Evolutionary conservation across 2,888 invertebrate species (phyloP).

Genomic region (Lycia hirtaria): DNA sequence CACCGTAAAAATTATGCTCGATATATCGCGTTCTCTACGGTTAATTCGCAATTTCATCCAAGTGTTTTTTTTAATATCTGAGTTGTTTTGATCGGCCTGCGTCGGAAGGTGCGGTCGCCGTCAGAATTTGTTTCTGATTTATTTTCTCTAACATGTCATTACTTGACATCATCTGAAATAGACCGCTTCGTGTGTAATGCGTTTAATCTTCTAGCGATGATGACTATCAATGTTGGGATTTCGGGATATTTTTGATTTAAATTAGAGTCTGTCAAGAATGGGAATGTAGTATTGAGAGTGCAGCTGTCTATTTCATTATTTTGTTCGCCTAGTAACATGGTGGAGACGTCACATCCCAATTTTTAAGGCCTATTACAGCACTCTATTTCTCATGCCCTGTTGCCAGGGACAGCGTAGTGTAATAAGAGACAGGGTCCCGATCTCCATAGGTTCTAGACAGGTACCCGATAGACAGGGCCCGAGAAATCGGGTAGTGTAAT

Average conservation of each 20-base stretch:
- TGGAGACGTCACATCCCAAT: too few relatives aligned
- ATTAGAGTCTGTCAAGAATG: background rate
- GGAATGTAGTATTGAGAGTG: too few relatives aligned
- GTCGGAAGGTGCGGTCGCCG: constrained; percentile 3
- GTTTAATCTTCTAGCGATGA: constrained; percentile 40
- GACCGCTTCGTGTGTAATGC: constrained; percentile 41
- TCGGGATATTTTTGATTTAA: background rate
- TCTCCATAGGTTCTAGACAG: too few relatives aligned
- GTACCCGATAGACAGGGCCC: too few relatives aligned
- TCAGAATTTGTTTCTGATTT: constrained; percentile 40
- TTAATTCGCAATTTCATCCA: constrained; percentile 25
- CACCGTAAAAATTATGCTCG: constrained; percentile 29
- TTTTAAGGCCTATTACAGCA: too few relatives aligned
- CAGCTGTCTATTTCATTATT: too few relatives aligned
- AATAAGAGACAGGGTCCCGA: too few relatives aligned
- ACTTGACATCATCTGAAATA: constrained; percentile 47
- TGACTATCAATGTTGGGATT: constrained; percentile 21
- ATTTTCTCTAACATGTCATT: constrained; percentile 52
- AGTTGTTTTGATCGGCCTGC: constrained; percentile 21
- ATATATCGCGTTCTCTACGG: constrained; percentile 17
- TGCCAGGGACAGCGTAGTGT: too few relatives aligned
- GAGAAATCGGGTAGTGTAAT: too few relatives aligned
- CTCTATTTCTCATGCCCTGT: too few relatives aligned
- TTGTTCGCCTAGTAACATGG: too few relatives aligned
- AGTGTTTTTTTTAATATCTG: constrained; percentile 15